Conservation (phyloP, 2,113 vertebrate genomes). For the Poeciliopsis occidentalis region DNA sequence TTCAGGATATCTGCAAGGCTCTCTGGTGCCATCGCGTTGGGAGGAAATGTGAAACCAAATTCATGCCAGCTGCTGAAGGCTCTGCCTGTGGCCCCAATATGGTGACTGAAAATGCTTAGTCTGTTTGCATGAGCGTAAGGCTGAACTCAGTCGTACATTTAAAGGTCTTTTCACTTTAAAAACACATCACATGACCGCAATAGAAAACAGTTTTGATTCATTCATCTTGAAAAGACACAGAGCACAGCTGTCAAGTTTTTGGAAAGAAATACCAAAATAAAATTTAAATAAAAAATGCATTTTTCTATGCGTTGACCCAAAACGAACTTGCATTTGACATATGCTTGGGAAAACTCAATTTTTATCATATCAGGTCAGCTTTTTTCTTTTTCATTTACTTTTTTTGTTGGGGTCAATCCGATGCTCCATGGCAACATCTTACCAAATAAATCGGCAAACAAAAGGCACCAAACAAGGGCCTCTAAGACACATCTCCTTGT, state of each 20-base stretch:
- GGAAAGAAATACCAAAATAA: no score
- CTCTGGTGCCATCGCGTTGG: constrained; percentile 92
- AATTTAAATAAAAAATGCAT: no score
- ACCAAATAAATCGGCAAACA: constrained; percentile 42
- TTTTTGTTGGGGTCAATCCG: constrained; percentile 3
- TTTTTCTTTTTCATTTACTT: constrained; percentile 7
- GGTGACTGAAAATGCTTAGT: constrained; percentile 75
- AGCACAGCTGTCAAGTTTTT: neutral
- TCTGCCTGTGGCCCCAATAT: constrained; percentile 87
- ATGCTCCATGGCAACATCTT: constrained; percentile 39
- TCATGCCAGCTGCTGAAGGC: constrained; percentile 92
- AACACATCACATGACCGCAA: constrained; percentile 43
- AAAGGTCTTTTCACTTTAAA: constrained; percentile 24
- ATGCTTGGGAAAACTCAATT: constrained; percentile 2
- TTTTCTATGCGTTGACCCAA: no score
- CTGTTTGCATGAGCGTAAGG: neutral
- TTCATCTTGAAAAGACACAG: constrained; percentile 18
- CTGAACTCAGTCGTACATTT: neutral
- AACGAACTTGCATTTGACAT: no score
- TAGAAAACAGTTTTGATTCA: constrained; percentile 16
- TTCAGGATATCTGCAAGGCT: constrained; percentile 92
- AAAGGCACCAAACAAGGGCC: constrained; percentile 35
- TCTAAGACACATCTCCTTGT: constrained; percentile 17
- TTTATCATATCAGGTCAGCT: constrained; percentile 35
- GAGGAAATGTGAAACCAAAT: constrained; percentile 93